Conservation (phyloP, 2,888 invertebrate species). For the Graphium colonna region DNA sequence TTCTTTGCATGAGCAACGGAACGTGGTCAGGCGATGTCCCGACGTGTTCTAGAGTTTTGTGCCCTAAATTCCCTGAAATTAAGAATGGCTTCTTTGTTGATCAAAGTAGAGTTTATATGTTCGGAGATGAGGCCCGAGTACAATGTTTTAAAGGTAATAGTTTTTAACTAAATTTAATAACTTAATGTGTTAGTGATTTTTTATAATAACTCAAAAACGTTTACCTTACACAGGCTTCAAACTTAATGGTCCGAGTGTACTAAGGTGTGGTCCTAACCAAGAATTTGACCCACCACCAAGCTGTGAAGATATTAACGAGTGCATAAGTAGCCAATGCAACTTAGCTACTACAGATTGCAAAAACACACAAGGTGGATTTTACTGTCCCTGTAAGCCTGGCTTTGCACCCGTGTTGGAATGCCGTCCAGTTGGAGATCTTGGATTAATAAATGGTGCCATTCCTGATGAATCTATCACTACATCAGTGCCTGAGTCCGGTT, state of each 20-base stretch:
- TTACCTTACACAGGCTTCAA: conserved; percentile 83
- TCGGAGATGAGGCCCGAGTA: conserved; percentile 93
- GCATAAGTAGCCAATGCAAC: conserved; percentile 93
- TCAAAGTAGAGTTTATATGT: conserved; percentile 86
- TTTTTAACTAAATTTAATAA: too few relatives aligned
- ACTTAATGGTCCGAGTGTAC: conserved; percentile 89
- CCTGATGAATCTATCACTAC: conserved; percentile 94
- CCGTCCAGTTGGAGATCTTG: conserved; percentile 93
- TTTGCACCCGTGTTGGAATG: conserved; percentile 93
- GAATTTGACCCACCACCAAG: conserved; percentile 90
- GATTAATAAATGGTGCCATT: conserved; percentile 92
- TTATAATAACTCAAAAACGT: conserved; percentile 2
- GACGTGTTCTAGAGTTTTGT: conserved; percentile 88
- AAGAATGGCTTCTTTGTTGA: conserved; percentile 94
- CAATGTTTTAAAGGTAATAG: conserved; percentile 88
- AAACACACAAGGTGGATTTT: conserved; percentile 93
- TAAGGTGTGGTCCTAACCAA: conserved; percentile 92
- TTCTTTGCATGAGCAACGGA: conserved; percentile 96
- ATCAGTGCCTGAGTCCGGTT: conserved; percentile 90
- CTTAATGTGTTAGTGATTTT: too few relatives aligned
- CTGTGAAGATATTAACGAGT: conserved; percentile 96
- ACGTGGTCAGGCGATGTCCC: conserved; percentile 97
- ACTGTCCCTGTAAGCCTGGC: conserved; percentile 91
- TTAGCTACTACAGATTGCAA: conserved; percentile 93
- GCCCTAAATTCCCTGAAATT: conserved; percentile 88